Evolutionary conservation across 2,113 vertebrate genomes (phyloP).

Genomic region (Pagrus major): DNA sequence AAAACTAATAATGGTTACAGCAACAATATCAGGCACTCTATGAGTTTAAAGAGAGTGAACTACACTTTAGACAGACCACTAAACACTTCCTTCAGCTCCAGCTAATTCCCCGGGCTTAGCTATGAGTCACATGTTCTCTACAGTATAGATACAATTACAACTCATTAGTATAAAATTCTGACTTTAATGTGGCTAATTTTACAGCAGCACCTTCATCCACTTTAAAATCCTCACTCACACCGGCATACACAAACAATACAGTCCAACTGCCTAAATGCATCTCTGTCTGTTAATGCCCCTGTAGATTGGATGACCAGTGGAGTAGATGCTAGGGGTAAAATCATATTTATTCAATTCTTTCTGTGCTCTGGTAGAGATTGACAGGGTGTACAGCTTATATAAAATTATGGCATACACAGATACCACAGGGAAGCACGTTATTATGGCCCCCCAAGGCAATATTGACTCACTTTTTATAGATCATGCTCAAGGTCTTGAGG

Average conservation of each 20-base stretch:
- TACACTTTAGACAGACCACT: neutral
- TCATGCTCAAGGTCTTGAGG: conserved; percentile 28
- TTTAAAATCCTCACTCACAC: conserved; percentile 27
- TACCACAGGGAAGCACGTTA: conserved; percentile 50
- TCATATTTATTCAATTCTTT: conserved; percentile 28
- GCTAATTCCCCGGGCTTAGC: neutral
- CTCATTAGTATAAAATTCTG: conserved; percentile 35
- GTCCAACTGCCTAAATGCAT: neutral
- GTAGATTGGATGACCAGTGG: conserved; percentile 6
- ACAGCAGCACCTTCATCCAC: conserved; percentile 12
- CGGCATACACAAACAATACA: conserved; percentile 13
- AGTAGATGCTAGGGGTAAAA: conserved; percentile 1
- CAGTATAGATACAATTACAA: conserved; percentile 15
- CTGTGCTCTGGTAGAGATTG: conserved; percentile 7
- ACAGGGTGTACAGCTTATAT: conserved; percentile 33
- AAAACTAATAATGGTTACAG: conserved; percentile 7
- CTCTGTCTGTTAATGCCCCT: neutral
- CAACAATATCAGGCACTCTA: neutral
- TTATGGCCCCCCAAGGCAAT: conserved; percentile 27
- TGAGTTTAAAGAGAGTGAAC: conserved; percentile 3
- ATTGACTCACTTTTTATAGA: conserved; percentile 64
- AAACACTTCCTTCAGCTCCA: neutral
- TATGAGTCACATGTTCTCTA: conserved; percentile 37
- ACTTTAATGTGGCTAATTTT: conserved; percentile 42
- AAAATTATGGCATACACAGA: conserved; percentile 47